These are phyloP conservation scores for Clepsis dumicolana DNA, from an alignment of 2,888 invertebrate genomes.

Conservation along the genomic window DNA sequence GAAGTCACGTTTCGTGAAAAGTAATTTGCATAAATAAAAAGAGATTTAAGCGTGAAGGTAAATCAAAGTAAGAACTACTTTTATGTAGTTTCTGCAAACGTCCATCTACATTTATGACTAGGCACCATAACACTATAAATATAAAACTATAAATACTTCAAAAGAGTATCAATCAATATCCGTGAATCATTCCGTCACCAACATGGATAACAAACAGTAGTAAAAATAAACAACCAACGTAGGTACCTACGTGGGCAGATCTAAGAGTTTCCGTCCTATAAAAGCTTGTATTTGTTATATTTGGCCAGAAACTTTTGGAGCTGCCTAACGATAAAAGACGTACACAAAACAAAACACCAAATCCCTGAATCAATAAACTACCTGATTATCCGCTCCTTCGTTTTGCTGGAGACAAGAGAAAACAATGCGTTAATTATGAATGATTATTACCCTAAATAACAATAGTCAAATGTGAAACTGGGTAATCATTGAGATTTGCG, in stretches of 20 bases:
- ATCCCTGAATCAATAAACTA: slow-evolving; percentile 52
- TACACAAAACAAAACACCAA: slow-evolving; percentile 46
- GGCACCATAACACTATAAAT: no score
- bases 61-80: not conserved
- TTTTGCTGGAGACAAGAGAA: slow-evolving; percentile 81
- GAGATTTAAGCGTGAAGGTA: not conserved
- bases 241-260: slow-evolving; percentile 25
- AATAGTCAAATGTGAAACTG: not conserved
- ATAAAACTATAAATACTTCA: not conserved
- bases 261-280: not conserved
- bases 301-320: not conserved
- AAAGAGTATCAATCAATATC: not conserved
- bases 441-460: slow-evolving; percentile 8
- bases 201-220: not conserved
- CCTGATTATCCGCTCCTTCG: slow-evolving; percentile 84
- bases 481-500: not conserved
- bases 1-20: not conserved
- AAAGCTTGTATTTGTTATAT: not conserved
- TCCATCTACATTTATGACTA: not conserved
- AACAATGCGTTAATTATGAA: slow-evolving; percentile 56
- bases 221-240: slow-evolving; percentile 11
- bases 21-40: slow-evolving; percentile 11
- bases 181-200: slow-evolving; percentile 13
- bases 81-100: not conserved
- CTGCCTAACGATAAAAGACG: slow-evolving; percentile 30